phyloP scores from a whole-genome alignment of 1,140 invertebrate species.

The Aphelenchoides besseyi region DNA sequence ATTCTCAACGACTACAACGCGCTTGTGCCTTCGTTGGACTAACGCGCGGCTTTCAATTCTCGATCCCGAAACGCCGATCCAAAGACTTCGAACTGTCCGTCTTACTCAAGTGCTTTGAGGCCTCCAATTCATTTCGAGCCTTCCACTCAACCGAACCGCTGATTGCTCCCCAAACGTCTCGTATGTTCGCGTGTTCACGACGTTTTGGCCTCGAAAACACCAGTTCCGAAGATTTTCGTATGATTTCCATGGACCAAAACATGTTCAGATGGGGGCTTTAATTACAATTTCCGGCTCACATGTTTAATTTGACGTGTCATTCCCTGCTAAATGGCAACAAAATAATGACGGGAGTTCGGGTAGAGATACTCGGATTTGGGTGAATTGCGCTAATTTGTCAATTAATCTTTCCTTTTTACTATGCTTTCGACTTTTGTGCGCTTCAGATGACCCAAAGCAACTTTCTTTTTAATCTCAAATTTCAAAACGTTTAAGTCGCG shows the following conservation, averaged over 20 bases:
- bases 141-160: neutral
- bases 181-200: neutral
- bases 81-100: neutral
- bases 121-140: neutral
- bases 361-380: neutral
- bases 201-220: neutral
- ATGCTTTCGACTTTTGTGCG: neutral
- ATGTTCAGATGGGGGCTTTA: neutral
- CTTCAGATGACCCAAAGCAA: neutral
- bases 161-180: neutral
- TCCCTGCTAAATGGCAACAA: neutral
- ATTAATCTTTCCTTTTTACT: neutral
- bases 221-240: too few relatives aligned
- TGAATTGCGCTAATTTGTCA: neutral
- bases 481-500: too few relatives aligned
- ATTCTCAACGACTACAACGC: neutral
- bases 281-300: neutral
- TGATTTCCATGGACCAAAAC: neutral
- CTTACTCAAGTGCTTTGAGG: neutral
- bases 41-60: neutral
- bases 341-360: neutral
- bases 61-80: constrained; percentile 1
- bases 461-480: neutral
- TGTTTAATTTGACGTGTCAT: neutral
- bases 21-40: neutral